phyloP scores from a whole-genome alignment of 2,797 vertebrate species.

The Kryptolebias ocellatus region DNA sequence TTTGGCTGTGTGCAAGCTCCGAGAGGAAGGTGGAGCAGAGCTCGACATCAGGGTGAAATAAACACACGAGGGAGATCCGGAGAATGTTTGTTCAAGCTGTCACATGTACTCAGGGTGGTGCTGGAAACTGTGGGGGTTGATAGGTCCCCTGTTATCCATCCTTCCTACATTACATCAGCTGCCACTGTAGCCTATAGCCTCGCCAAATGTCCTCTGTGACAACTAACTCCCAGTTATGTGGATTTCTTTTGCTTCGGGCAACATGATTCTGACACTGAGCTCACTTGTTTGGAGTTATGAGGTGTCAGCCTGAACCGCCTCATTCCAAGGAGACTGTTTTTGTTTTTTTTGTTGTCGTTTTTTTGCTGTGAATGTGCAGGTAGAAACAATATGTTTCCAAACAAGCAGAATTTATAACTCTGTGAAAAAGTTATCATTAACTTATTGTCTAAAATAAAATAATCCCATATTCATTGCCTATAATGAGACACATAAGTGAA shows the following conservation, averaged over 20 bases:
- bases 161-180: constrained; percentile 45
- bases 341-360: background rate
- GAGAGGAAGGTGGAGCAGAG: constrained; percentile 11
- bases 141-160: constrained; percentile 65
- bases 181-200: constrained; percentile 27
- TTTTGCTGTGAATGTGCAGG: background rate
- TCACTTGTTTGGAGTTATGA: constrained; percentile 35
- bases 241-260: constrained; percentile 44
- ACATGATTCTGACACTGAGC: constrained; percentile 32
- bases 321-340: background rate
- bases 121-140: constrained; percentile 48
- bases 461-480: background rate
- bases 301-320: constrained; percentile 25
- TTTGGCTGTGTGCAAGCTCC: constrained; percentile 3
- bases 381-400: constrained; percentile 3
- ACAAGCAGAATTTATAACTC: background rate
- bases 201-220: constrained; percentile 48
- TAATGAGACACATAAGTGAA: background rate
- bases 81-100: constrained; percentile 49
- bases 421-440: background rate
- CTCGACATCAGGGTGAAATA: constrained; percentile 47
- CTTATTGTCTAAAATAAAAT: background rate
- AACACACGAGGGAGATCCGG: constrained; percentile 31
- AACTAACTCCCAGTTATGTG: constrained; percentile 42
- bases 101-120: constrained; percentile 46